Conservation (phyloP, 2,888 invertebrate genomes). For the Sycophila texana region DNA sequence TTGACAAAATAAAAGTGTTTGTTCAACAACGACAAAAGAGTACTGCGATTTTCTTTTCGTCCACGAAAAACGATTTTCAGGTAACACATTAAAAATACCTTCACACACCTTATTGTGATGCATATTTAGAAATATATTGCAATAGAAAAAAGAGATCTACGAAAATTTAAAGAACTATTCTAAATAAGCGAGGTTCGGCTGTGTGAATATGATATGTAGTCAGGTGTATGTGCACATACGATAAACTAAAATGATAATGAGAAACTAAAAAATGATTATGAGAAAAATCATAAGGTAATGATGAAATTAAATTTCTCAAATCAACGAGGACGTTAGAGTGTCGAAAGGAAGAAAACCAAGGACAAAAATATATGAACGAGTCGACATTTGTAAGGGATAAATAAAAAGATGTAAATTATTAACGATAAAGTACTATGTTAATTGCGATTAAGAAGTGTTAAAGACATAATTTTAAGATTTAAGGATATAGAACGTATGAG, state of each 20-base stretch:
- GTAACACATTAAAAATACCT: no score
- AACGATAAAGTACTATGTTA: slow-evolving; percentile 33
- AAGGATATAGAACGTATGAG: background rate
- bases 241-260: background rate
- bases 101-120: no score
- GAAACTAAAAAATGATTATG: background rate
- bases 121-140: no score
- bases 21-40: no score
- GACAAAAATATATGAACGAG: no score
- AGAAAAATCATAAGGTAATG: background rate
- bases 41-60: no score
- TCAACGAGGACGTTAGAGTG: background rate
- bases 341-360: background rate
- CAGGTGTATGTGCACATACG: background rate
- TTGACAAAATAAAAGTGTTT: no score
- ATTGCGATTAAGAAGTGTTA: slow-evolving; percentile 41
- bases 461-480: slow-evolving; percentile 29
- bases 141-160: no score
- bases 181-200: background rate
- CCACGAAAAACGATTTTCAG: no score
- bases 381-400: background rate
- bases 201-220: background rate
- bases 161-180: no score
- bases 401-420: slow-evolving; percentile 39
- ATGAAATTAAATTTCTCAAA: background rate